phyloP scores from a whole-genome alignment of 2,797 vertebrate genomes.

The Poeciliopsis paucimaculata region DNA sequence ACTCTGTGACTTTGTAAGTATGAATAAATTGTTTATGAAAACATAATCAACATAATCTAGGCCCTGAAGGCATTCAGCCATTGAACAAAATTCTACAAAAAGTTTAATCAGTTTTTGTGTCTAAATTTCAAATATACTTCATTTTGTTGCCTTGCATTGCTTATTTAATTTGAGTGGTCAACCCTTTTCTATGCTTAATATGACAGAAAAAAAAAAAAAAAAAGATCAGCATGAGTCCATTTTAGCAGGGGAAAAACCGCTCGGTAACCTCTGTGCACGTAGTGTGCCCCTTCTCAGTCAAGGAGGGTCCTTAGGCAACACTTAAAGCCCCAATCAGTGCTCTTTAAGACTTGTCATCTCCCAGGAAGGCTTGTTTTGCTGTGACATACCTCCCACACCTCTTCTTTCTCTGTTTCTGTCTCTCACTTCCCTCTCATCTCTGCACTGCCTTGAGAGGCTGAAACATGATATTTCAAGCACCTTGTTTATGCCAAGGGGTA shows the following conservation, averaged over 20 bases:
- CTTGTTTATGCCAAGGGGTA: constrained; percentile 12
- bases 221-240: constrained; percentile 10
- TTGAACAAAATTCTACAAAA: background rate
- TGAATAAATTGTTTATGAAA: background rate
- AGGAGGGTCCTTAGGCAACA: constrained; percentile 42
- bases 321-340: constrained; percentile 37
- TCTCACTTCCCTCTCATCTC: constrained; percentile 21
- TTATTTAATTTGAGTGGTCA: background rate
- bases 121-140: background rate
- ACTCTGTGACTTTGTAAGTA: background rate
- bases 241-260: constrained; percentile 1
- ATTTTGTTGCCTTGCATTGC: background rate
- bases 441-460: constrained; percentile 32
- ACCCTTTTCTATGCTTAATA: background rate
- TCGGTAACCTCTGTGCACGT: constrained; percentile 16
- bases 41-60: background rate
- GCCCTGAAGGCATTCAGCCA: background rate
- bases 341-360: constrained; percentile 46
- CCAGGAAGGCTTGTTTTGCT: constrained; percentile 36
- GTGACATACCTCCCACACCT: constrained; percentile 16
- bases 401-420: background rate
- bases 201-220: background rate
- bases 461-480: constrained; percentile 43
- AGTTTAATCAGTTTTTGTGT: background rate
- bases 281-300: constrained; percentile 24